A percentile compares a stretch with the other conserved stretches of the same genome.
Evolutionary conservation across 2,113 vertebrate genomes (phyloP).

Genomic region (Aptenodytes forsteri): DNA sequence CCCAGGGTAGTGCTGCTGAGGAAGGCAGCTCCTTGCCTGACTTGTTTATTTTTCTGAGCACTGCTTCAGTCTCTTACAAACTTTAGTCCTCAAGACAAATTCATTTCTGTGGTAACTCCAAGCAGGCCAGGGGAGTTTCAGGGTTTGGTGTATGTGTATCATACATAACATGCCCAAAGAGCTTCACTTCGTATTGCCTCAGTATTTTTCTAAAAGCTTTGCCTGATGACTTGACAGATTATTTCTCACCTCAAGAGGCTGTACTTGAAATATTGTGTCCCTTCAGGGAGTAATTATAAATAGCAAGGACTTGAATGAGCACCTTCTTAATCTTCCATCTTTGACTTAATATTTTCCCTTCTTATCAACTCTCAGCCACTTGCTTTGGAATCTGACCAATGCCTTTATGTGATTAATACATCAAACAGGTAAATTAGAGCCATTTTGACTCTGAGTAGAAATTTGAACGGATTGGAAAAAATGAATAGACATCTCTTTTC

Average conservation of each 20-base stretch:
- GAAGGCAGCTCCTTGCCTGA: neutral
- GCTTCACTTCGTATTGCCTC: neutral
- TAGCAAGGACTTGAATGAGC: conserved; percentile 60
- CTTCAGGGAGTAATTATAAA: conserved; percentile 69
- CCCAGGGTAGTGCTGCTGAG: neutral
- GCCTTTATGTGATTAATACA: conserved; percentile 59
- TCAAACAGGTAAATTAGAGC: conserved; percentile 66
- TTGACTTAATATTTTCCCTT: conserved; percentile 61
- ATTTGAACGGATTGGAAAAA: conserved; percentile 9
- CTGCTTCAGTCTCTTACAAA: neutral
- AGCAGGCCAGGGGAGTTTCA: neutral
- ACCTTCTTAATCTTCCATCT: conserved; percentile 70
- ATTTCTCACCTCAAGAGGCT: conserved; percentile 64
- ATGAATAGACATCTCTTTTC: conserved; percentile 21
- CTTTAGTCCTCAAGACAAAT: neutral
- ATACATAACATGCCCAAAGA: accelerated
- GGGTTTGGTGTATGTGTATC: neutral
- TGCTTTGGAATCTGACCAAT: conserved; percentile 66
- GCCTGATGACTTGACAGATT: conserved; percentile 59
- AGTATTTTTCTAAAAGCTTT: conserved; percentile 31
- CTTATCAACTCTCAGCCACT: conserved; percentile 57
- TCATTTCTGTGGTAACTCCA: neutral
- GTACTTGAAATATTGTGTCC: conserved; percentile 69
- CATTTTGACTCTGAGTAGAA: conserved; percentile 29
- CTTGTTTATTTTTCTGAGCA: neutral